Evolutionary conservation across 92 coral and sea anemone species (phyloP).

Genomic region (Pocillopora meandrina): DNA sequence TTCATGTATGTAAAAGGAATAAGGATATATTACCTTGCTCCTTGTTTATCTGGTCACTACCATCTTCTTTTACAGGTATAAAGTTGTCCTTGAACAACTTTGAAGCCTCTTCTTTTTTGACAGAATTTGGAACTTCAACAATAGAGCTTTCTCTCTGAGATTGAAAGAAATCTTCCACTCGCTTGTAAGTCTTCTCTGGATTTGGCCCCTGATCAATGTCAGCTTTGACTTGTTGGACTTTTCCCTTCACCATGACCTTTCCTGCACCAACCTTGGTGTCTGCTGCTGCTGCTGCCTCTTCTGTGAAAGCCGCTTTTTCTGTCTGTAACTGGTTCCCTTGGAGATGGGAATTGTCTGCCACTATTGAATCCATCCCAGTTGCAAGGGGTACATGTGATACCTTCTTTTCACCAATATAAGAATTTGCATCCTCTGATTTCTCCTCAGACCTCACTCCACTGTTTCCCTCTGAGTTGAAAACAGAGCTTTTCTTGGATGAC

Average conservation of each 20-base stretch:
- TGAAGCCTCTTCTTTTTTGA: conserved; percentile 79
- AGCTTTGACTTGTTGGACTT: conserved; percentile 75
- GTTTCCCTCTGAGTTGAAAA: not conserved
- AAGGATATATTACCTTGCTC: conserved; percentile 65
- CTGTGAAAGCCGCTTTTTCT: conserved; percentile 24
- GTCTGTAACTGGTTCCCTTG: conserved; percentile 38
- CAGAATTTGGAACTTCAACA: conserved; percentile 92
- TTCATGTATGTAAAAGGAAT: not conserved
- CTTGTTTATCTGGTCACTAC: conserved; percentile 59
- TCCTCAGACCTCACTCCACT: not conserved
- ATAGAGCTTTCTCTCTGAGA: conserved; percentile 95
- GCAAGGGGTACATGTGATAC: conserved; percentile 8
- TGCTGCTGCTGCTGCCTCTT: not conserved
- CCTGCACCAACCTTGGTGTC: conserved; percentile 33
- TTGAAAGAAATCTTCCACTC: conserved; percentile 93
- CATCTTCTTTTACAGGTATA: conserved; percentile 62
- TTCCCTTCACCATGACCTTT: conserved; percentile 92
- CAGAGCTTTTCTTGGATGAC: conserved; percentile 19
- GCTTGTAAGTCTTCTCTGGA: conserved; percentile 81
- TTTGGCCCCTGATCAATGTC: conserved; percentile 80
- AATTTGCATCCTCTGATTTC: not conserved
- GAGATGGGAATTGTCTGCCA: conserved; percentile 10
- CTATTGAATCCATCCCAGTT: conserved; percentile 3
- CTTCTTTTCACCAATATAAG: not conserved
- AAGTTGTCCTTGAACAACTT: conserved; percentile 73